A percentile compares a stretch with the other conserved stretches of the same genome.
Evolutionary conservation across 35 echinoderm and acorn worm species (phyloP).

Genomic region (Stichopus chloronotus): DNA sequence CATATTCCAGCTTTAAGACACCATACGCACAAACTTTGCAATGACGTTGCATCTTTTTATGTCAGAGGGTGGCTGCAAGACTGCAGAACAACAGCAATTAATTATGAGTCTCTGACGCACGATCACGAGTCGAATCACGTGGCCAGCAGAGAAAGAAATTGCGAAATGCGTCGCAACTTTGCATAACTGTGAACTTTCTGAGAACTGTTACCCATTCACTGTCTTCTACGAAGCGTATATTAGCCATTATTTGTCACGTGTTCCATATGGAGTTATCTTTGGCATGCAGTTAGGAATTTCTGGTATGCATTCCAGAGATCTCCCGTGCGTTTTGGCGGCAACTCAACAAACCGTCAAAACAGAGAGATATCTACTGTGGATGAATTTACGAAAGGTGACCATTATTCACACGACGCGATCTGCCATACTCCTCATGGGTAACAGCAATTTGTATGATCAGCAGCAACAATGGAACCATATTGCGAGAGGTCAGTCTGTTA

Average conservation of each 20-base stretch:
- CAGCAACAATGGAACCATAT: no score
- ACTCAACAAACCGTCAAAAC: slow-evolving; percentile 37
- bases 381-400: neutral
- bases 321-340: slow-evolving; percentile 30
- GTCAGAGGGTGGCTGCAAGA: no score
- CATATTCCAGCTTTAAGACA: no score
- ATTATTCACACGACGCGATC: neutral
- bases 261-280: neutral
- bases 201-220: neutral
- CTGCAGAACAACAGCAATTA: no score
- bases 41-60: no score
- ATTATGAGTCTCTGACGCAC: no score
- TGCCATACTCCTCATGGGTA: neutral
- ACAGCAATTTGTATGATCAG: no score
- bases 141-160: neutral
- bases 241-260: neutral
- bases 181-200: neutral
- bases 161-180: neutral
- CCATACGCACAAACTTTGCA: no score
- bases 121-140: no score
- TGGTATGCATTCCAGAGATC: neutral
- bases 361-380: slow-evolving; percentile 8
- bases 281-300: slow-evolving; percentile 36
- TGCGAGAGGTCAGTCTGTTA: no score
- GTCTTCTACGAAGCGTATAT: neutral